Percentiles rank a stretch among this genome's conserved stretches.
These are phyloP conservation scores for Drosophila anceps DNA, from an alignment of 2,888 invertebrate species.

Conservation along the genomic window DNA sequence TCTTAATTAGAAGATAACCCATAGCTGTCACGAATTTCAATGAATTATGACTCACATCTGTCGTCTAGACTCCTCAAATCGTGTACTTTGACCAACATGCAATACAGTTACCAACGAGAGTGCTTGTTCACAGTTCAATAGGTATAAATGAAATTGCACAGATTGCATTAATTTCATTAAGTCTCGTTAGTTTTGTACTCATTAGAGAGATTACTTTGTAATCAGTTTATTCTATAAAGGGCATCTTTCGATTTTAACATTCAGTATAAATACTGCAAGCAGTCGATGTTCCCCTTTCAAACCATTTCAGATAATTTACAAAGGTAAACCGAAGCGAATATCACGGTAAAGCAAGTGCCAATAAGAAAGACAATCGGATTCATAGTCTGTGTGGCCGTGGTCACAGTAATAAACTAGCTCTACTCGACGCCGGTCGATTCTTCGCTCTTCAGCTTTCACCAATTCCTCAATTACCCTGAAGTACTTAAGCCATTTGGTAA, in stretches of 20 bases:
- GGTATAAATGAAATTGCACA: not conserved
- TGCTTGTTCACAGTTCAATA: conserved; percentile 28
- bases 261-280: conserved; percentile 28
- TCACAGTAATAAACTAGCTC: not conserved
- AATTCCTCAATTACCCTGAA: conserved; percentile 2
- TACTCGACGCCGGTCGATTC: not conserved
- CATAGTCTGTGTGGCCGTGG: not conserved
- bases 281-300: conserved; percentile 14
- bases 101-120: not conserved
- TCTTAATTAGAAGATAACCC: not conserved
- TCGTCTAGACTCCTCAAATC: not conserved
- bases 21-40: not conserved
- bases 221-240: not conserved
- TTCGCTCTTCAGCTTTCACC: not conserved
- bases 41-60: conserved; percentile 28
- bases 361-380: not conserved
- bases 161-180: not conserved
- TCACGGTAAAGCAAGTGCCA: not conserved
- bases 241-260: not conserved
- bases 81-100: conserved; percentile 28
- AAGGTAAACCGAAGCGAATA: conserved; percentile 5
- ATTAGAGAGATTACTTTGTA: conserved; percentile 5
- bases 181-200: not conserved
- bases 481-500: conserved; percentile 6
- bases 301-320: not conserved